A percentile compares a stretch with the other conserved stretches of the same genome.
Evolutionary conservation across 2,888 invertebrate genomes (phyloP).

Genomic region (Odiellus spinosus): DNA sequence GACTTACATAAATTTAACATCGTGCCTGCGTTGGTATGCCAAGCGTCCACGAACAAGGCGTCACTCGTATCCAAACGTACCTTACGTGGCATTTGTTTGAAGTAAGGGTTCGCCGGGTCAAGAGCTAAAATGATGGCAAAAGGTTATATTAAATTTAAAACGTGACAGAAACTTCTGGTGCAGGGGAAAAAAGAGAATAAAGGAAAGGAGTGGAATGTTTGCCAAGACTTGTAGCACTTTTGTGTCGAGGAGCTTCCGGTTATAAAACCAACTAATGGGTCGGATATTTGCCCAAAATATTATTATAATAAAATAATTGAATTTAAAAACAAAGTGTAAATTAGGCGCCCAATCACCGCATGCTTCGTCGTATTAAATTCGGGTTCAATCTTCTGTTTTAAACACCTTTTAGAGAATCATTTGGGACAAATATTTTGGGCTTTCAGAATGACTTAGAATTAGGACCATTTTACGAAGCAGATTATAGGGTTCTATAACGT

Average conservation of each 20-base stretch:
- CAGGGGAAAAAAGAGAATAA: background rate
- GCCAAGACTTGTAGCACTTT: background rate
- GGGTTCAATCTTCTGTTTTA: too few species aligned
- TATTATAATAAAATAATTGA: too few species aligned
- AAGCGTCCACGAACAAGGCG: conserved; percentile 17
- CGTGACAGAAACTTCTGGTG: background rate
- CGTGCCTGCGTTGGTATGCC: conserved; percentile 14
- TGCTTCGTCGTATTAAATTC: too few species aligned
- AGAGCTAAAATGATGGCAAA: conserved; percentile 17
- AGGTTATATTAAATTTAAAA: background rate
- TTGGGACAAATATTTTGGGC: too few species aligned
- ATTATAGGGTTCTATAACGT: too few species aligned
- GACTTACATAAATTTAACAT: background rate
- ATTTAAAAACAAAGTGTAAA: too few species aligned
- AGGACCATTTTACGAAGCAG: too few species aligned
- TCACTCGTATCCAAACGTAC: conserved; percentile 15
- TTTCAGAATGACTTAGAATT: too few species aligned
- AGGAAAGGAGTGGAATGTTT: background rate
- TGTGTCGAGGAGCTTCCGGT: background rate
- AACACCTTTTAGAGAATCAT: too few species aligned
- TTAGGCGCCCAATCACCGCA: too few species aligned
- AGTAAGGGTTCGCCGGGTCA: conserved; percentile 19
- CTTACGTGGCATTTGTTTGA: conserved; percentile 7
- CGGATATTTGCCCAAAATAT: too few species aligned
- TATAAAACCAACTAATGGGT: too few species aligned